phyloP scores from a whole-genome alignment of 2,888 invertebrate genomes.

The Agapostemon virescens region DNA sequence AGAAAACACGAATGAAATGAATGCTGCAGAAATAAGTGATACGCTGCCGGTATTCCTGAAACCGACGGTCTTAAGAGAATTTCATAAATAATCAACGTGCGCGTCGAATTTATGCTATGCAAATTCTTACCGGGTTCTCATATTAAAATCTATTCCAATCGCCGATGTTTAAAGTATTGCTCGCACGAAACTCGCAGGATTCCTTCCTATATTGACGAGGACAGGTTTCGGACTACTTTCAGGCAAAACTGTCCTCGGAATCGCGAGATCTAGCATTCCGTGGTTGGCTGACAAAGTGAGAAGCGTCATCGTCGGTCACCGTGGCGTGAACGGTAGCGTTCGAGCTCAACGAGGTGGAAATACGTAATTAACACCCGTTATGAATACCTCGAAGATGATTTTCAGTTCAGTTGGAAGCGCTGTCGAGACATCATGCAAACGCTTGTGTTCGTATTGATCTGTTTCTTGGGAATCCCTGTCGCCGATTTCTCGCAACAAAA shows the following conservation, averaged over 20 bases:
- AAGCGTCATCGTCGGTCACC: conserved; percentile 38
- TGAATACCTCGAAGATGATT: conserved; percentile 7
- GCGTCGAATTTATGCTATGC: background rate
- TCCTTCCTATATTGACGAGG: background rate
- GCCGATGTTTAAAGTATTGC: background rate
- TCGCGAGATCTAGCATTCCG: conserved; percentile 31
- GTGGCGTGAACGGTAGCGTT: conserved; percentile 25
- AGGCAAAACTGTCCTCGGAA: conserved; percentile 23
- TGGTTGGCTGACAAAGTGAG: conserved; percentile 69
- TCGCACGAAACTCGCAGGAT: background rate
- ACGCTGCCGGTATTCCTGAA: background rate
- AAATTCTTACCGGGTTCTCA: conserved; percentile 12
- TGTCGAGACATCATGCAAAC: conserved; percentile 44
- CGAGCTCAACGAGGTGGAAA: conserved; percentile 53
- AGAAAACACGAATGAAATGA: conserved; percentile 17
- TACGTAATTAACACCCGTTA: conserved; percentile 61
- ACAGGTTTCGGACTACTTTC: conserved; percentile 30
- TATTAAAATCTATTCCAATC: background rate
- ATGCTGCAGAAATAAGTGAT: background rate
- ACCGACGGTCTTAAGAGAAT: background rate
- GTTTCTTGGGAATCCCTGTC: background rate
- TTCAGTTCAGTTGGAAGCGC: conserved; percentile 38
- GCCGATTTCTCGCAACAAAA: conserved; percentile 42
- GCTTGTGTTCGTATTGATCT: conserved; percentile 4
- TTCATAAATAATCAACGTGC: background rate